Base-by-base conservation (phyloP, 2,888 invertebrate species). In the Perizoma affinitatum region DNA sequence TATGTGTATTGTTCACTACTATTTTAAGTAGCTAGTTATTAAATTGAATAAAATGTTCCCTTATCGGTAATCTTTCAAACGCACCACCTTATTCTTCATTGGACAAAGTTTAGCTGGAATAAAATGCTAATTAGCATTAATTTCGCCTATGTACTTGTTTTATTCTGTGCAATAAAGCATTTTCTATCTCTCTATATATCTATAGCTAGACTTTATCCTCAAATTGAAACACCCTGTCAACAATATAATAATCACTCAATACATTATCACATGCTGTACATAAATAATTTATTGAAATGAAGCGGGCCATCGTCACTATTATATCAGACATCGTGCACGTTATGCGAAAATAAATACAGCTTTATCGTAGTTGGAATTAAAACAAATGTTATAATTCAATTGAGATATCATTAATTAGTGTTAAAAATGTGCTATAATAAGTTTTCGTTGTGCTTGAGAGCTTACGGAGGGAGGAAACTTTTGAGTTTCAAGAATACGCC, bases 391-490 rank as follows among this genome's bases (percentile, higher is more conserved):
- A 45, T n/a, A 43, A n/a, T 43, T 43, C 8, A 9, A 9, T n/a
- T 43, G n/a, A 43, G 42, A 38, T 8, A 43, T 22, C 22, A 22
- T 22, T n/a, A 38, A 38, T 1, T 38, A 22, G 22, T 22, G 22
- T 22, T 22, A 63, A 71, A 70, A 71, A 87, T 87, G 86, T 82
- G 80, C 69, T 85, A 85, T 58, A 84, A 83, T 59, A 79, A 78
- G 48, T 70, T 86, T 10, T 55, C 82, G 6, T 60, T 76, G 38
- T 74, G 78, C 34, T 67, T 83, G 34, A 78, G 74, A 61, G 66
- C 73, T 40, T 73, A 74, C 70, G 78, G 74, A 43, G 65, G 75
- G 43, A 76, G 59, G 38, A 72, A 66, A 47, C 47, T 77, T 49
- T 68, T 76, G 42, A 61, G 68, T 22, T 48, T 72, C 3, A 70